Evolutionary conservation across 2,113 vertebrate genomes (phyloP), one percentile per base, ranked within the genome.

Genomic region (Cavia aperea): DNA sequence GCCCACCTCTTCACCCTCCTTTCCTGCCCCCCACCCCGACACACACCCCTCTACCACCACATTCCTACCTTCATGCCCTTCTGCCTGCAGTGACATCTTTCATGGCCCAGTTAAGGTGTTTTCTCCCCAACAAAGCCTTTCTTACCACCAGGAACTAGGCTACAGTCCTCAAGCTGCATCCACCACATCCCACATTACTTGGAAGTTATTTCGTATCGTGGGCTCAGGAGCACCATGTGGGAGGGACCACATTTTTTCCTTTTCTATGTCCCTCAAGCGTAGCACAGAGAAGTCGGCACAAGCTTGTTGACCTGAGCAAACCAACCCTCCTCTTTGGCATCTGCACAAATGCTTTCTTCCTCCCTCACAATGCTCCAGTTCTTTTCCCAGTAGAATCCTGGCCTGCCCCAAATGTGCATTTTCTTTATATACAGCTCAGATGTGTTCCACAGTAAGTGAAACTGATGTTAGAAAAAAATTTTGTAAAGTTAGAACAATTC

Each of bases 111-210:
- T 4, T 16, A 23, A 43, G 65, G 39, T 85, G 26, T 43, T 65
- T 63, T 7, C 73, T 73, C 49, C 54, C 63, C 31, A 46, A 73
- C n/a, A 36, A 85, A 81, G 33, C 0, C 72, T 91, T 65, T n/a
- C 46, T 9, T 18, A 2, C 14, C 24, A 39, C 18, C 29, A 15
- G 26, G 60, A 51, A 16, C 49, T 39, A n/a, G 13, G 26, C 23
- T 58, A n/a, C 66, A 77, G 15, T 68, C 31, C 78, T 70, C 43
- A 62, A 33, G 29, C 70, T 60, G 46, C 31, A 16, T 56, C 19
- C 1, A 36, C 54, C 54, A 19, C n/a, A 70, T 1, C 16, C 16
- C 46, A 15, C 0, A 1, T 33, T 12, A 15, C 62, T 63, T 7
- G 16, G 16, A 70, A 73, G n/a, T 21, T 23, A 29, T 31, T 49